These are phyloP conservation scores for Macroramphosus scolopax DNA, from an alignment of 2,797 vertebrate genomes.

Conservation along the genomic window DNA sequence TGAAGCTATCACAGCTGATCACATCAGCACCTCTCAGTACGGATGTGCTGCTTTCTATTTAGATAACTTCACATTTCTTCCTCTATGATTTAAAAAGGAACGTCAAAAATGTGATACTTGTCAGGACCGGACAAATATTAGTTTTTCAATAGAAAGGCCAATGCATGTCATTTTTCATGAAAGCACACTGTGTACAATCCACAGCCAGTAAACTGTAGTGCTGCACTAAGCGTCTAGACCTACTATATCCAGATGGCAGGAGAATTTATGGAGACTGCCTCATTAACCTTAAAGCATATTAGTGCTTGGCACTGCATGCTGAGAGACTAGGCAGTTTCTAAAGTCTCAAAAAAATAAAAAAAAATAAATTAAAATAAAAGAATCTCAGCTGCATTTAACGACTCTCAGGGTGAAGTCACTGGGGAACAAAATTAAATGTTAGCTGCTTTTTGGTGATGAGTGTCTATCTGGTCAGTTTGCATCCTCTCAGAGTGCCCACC, in stretches of 20 bases:
- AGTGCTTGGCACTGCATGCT: constrained; percentile 66
- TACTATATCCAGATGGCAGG: constrained; percentile 64
- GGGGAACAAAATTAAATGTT: constrained; percentile 13
- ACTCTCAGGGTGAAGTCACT: constrained; percentile 12
- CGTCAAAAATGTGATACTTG: no score
- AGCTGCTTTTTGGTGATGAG: constrained; percentile 16
- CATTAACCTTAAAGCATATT: constrained; percentile 75
- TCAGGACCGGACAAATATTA: constrained; percentile 2
- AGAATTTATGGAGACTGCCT: constrained; percentile 72
- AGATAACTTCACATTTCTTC: no score
- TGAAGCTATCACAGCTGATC: constrained; percentile 39
- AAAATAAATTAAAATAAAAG: no score
- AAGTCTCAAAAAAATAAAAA: constrained; percentile 19
- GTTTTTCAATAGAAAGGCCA: no score
- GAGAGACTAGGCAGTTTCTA: constrained; percentile 39
- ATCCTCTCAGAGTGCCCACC: constrained; percentile 54
- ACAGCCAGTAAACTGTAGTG: constrained; percentile 53
- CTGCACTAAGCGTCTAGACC: constrained; percentile 64
- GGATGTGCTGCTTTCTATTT: no score
- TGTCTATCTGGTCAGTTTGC: constrained; percentile 33
- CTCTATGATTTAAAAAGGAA: no score
- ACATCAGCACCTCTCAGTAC: constrained; percentile 24
- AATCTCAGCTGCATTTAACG: constrained; percentile 47
- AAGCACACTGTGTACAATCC: constrained; percentile 43
- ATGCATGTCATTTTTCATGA: constrained; percentile 35